phyloP scores from a whole-genome alignment of 2,797 vertebrate species.

The Falco berigora region DNA sequence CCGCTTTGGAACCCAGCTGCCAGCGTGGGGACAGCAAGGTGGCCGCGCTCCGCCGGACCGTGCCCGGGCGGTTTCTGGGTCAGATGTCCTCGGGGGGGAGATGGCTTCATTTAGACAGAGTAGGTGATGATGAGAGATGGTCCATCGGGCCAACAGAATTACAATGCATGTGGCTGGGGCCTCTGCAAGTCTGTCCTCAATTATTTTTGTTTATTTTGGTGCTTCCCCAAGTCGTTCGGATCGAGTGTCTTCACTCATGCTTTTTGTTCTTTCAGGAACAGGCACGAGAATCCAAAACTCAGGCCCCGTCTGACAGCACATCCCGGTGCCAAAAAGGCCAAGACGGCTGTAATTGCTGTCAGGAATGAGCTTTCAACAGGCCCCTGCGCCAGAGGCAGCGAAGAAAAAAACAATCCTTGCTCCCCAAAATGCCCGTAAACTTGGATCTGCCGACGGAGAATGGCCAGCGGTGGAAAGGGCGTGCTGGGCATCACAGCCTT shows the following conservation, averaged over 20 bases:
- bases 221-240: background rate
- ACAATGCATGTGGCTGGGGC: background rate
- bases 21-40: background rate
- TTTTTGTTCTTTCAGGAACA: conserved; percentile 13
- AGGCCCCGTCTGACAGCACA: background rate
- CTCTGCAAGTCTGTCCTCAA: background rate
- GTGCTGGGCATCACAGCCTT: background rate
- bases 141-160: background rate
- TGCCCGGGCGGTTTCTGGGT: background rate
- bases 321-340: background rate
- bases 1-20: background rate
- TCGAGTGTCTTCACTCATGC: background rate
- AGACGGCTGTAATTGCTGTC: background rate
- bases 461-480: background rate
- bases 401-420: background rate
- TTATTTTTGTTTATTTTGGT: background rate
- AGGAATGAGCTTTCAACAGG: conserved; percentile 12
- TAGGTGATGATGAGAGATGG: background rate
- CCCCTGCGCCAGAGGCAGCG: background rate
- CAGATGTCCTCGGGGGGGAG: background rate
- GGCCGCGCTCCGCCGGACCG: fast-evolving
- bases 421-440: background rate
- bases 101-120: conserved; percentile 21
- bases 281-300: background rate
- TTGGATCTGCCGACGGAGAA: background rate